Evolutionary conservation across 2,888 invertebrate species (phyloP).

Genomic region (Drosophila robusta): DNA sequence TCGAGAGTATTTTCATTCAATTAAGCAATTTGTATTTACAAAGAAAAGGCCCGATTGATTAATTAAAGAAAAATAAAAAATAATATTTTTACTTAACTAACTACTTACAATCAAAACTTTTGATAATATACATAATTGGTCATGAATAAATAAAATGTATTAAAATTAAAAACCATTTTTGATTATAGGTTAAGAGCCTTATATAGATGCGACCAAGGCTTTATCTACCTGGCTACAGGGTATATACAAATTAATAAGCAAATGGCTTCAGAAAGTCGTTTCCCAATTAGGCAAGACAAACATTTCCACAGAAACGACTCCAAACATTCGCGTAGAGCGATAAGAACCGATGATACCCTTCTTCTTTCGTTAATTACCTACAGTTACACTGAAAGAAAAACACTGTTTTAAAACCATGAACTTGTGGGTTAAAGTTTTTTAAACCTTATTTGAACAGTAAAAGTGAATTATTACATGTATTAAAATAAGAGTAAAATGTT

Average conservation of each 20-base stretch:
- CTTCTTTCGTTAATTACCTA: not conserved
- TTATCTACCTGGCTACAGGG: not conserved
- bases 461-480: too few relatives aligned
- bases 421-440: too few relatives aligned
- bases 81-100: not conserved
- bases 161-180: not conserved
- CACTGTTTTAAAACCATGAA: too few relatives aligned
- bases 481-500: too few relatives aligned
- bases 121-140: not conserved
- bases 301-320: not conserved
- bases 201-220: not conserved
- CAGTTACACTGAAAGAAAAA: too few relatives aligned
- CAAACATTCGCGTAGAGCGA: not conserved
- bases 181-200: not conserved
- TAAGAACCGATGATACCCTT: slow-evolving; percentile 17
- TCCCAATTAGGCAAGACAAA: slow-evolving; percentile 10
- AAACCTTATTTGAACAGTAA: too few relatives aligned
- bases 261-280: slow-evolving; percentile 11
- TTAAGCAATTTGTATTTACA: not conserved
- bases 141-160: not conserved
- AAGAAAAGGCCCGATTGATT: not conserved
- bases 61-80: not conserved
- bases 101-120: not conserved
- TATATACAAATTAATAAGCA: slow-evolving; percentile 9
- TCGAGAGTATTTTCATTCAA: not conserved